These are phyloP conservation scores for Acanthacorydalis orientalis DNA, from an alignment of 2,888 invertebrate species.

Conservation along the genomic window DNA sequence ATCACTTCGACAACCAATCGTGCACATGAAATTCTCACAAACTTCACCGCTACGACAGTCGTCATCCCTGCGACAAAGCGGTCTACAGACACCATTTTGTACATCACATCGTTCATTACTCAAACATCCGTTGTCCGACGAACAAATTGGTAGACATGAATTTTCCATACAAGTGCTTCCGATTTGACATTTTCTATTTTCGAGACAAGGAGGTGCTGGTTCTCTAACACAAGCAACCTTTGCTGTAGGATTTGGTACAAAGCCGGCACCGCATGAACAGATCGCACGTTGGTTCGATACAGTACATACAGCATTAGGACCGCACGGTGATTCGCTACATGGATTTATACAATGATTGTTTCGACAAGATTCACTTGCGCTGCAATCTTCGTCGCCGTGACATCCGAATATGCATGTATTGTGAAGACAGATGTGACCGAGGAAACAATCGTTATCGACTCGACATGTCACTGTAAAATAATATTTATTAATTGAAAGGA, in stretches of 20 bases:
- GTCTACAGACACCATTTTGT: conserved; percentile 60
- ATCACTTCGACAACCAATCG: conserved; percentile 65
- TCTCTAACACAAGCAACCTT: conserved; percentile 75
- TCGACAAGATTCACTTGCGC: conserved; percentile 66
- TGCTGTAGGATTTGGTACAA: conserved; percentile 77
- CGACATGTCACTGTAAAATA: conserved; percentile 57
- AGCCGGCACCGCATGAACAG: conserved; percentile 60
- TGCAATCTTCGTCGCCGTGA: conserved; percentile 73
- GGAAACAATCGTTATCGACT: conserved; percentile 81
- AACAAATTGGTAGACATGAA: conserved; percentile 63
- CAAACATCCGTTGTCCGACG: conserved; percentile 56
- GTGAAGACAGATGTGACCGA: conserved; percentile 75
- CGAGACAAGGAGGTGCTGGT: conserved; percentile 55
- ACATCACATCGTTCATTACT: conserved; percentile 63
- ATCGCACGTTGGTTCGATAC: conserved; percentile 65
- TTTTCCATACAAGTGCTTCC: conserved; percentile 58
- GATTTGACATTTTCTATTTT: conserved; percentile 56
- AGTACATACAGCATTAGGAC: conserved; percentile 68
- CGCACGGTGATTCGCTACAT: conserved; percentile 60
- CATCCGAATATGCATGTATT: conserved; percentile 79
- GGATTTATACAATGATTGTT: conserved; percentile 68
- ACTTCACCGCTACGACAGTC: conserved; percentile 79
- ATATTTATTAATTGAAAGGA: too few species aligned
- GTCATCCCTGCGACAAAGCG: conserved; percentile 66
- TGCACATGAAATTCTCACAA: conserved; percentile 65